Evolutionary conservation across 23 tunicate species (phyloP), one percentile per base, ranked within the genome.

Genomic region (Halocynthia aurantium): DNA sequence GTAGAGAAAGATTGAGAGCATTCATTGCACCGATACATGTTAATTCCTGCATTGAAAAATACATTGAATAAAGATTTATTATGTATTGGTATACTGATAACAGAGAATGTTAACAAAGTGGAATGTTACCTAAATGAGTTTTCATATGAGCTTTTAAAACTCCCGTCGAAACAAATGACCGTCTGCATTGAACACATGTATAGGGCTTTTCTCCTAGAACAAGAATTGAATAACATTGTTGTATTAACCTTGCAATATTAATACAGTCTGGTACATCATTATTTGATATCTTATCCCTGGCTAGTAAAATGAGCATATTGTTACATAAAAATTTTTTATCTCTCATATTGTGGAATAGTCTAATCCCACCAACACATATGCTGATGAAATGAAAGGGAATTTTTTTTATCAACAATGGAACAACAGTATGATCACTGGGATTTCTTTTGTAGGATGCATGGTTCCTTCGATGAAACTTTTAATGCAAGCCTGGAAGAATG

Each of bases 181-280:
- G 68, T 44, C 81, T 84, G 67, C 97, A 90, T 54, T 84, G 87
- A 40, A 61, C 81, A 66, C 97, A 90, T 7, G 52, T 50, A 68
- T 80, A 85, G 7, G 97, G 97, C 50, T 77, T 77, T 56, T 90
- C 97, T 7, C 97, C 97, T 89, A 71, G 19, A 54, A 72, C 19
- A 72, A 49, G 6, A 10, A 68, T 11, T 58, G 63, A 10, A 65
- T 31, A 31, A 31, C 44, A 31, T 31, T 2, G 44, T 31, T 31
- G 2, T 31, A 1, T 2, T 1, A 2, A 31, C 44, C 44, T 31
- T 31, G n/a, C n/a, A n/a, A n/a, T n/a, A 31, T 31, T 31, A 31
- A 31, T 31, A 31, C 44, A 31, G 44, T 31, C 44, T 31, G 1
- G 44, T 31, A 1, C 44, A 31, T 31, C 44, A 31, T 31, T 31